phyloP scores from a whole-genome alignment of 2,888 invertebrate genomes.

The Nymphalis c-album region DNA sequence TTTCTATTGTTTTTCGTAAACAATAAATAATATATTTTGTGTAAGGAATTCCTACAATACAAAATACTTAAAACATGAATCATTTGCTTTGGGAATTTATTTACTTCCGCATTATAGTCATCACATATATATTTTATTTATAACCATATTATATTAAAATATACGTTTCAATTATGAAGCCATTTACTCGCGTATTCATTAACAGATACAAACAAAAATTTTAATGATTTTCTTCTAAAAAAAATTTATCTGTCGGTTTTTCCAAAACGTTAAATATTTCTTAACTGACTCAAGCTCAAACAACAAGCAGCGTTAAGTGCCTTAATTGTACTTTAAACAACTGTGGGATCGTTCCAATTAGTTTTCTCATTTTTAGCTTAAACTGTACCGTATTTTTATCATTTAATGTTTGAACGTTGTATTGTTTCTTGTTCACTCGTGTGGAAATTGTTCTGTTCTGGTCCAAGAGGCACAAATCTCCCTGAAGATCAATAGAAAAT shows the following conservation, averaged over 20 bases:
- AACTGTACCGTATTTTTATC: constrained; percentile 8
- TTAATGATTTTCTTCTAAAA: not conserved
- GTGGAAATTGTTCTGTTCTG: not conserved
- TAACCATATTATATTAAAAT: not conserved
- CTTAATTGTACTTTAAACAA: constrained; percentile 27
- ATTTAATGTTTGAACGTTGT: not conserved
- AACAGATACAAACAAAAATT: not conserved
- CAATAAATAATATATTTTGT: constrained; percentile 33
- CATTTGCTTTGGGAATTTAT: not conserved
- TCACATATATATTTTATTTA: not conserved
- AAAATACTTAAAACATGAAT: constrained; percentile 20
- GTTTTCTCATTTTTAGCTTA: constrained; percentile 11
- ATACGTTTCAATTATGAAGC: not conserved
- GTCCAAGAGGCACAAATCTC: no score
- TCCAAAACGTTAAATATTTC: constrained; percentile 2
- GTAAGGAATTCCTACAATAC: constrained; percentile 14
- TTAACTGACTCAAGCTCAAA: constrained; percentile 8
- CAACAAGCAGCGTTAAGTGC: constrained; percentile 19
- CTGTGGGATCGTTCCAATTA: constrained; percentile 17
- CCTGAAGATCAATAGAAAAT: no score
- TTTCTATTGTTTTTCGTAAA: constrained; percentile 33
- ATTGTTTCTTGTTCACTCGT: not conserved
- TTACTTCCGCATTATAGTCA: not conserved
- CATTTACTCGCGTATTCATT: not conserved
- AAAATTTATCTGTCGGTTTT: not conserved